Evolutionary conservation across 2,797 vertebrate genomes (phyloP).

Genomic region (Sebastes ruberrimus): DNA sequence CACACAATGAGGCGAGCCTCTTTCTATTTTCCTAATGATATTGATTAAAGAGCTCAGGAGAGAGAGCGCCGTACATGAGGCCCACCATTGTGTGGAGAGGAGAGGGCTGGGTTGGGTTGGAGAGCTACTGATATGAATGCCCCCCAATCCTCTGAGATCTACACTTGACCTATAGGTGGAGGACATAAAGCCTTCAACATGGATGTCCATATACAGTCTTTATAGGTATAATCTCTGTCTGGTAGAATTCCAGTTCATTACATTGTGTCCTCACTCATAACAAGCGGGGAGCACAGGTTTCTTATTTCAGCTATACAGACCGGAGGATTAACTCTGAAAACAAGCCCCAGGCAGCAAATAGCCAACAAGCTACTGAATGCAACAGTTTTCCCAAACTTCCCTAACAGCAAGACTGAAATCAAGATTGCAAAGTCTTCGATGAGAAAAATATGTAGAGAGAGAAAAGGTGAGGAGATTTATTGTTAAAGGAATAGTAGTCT

Average conservation of each 20-base stretch:
- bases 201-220: slow-evolving; percentile 11
- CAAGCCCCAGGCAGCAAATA: neutral
- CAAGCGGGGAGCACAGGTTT: neutral
- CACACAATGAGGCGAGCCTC: slow-evolving; percentile 55
- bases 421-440: neutral
- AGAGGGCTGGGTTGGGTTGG: slow-evolving; percentile 52
- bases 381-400: neutral
- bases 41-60: slow-evolving; percentile 72
- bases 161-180: slow-evolving; percentile 62
- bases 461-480: neutral
- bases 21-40: slow-evolving; percentile 68
- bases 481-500: neutral
- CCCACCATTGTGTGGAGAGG: slow-evolving; percentile 69
- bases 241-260: slow-evolving; percentile 12
- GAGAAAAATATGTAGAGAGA: neutral
- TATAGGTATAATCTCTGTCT: slow-evolving; percentile 3
- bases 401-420: neutral
- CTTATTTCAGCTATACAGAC: neutral
- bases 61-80: slow-evolving; percentile 55
- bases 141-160: slow-evolving; percentile 44
- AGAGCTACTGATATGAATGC: slow-evolving; percentile 58
- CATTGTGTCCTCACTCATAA: neutral
- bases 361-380: neutral
- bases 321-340: neutral
- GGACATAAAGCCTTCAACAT: slow-evolving; percentile 43